Percentiles rank a stretch among this genome's conserved stretches.
Evolutionary conservation across 2,113 vertebrate species (phyloP).

Genomic region (Hippocampus mohnikei): DNA sequence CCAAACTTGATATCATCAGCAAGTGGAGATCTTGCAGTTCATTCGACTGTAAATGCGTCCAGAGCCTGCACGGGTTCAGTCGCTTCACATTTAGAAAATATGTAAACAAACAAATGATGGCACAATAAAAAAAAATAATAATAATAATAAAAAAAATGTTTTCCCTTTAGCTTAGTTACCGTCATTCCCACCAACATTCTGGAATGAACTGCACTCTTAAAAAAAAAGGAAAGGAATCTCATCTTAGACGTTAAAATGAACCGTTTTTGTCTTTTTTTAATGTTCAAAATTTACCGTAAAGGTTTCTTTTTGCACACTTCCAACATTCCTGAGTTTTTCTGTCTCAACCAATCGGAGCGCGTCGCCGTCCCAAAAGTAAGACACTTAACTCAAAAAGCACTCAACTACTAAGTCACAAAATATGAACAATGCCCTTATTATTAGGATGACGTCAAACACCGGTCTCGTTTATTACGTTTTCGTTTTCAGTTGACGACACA

Average conservation of each 20-base stretch:
- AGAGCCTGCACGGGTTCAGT: neutral
- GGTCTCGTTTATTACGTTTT: neutral
- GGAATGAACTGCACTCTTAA: conserved; percentile 38
- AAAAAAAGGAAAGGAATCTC: neutral
- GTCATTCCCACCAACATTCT: conserved; percentile 1
- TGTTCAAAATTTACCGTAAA: neutral
- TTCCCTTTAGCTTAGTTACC: conserved; percentile 54
- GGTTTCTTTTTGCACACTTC: neutral
- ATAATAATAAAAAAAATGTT: conserved; percentile 19
- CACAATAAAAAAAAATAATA: conserved; percentile 39
- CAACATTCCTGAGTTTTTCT: conserved; percentile 57
- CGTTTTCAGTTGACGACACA: neutral
- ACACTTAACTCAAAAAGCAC: conserved; percentile 33
- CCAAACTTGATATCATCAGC: too few relatives aligned
- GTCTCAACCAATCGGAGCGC: conserved; percentile 7
- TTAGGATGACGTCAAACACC: neutral
- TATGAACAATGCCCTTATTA: conserved; percentile 51
- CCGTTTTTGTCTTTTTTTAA: neutral
- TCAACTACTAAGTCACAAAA: conserved; percentile 19
- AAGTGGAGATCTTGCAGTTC: too few relatives aligned
- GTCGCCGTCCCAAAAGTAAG: conserved; percentile 39
- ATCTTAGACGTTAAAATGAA: neutral
- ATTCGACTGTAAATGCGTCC: too few relatives aligned
- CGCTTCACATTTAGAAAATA: neutral
- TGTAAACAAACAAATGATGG: conserved; percentile 30